Evolutionary conservation across 2,888 invertebrate genomes (phyloP), one percentile per base, ranked within the genome.

Genomic region (Hemistola chrysoprasaria): DNA sequence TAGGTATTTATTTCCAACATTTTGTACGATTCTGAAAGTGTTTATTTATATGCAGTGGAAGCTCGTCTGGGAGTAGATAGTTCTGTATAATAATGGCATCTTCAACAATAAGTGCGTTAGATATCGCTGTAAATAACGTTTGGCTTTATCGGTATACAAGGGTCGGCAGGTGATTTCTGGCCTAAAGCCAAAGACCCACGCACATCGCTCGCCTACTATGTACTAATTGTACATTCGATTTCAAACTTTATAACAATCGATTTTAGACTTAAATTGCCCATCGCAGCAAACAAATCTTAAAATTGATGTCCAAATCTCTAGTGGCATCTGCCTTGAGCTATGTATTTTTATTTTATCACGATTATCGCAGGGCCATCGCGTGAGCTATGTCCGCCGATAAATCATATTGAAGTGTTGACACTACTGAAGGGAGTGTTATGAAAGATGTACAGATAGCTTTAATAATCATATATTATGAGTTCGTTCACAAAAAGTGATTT

Each of bases 81-180:
- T 52, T 51, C 47, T 53, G 55, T 56, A 55, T 65, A 63, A 64
- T 58, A 54, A 65, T 53, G 58, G 62, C 55, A 54, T 49, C 32
- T 57, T 57, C 61, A 65, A 71, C 70, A 78, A 73, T 75, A 75
- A 73, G 68, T 67, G 69, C 61, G 68, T 68, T 65, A 66, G 69
- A 71, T 76, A 71, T 63, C 65, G 66, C 71, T 73, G 74, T 81
- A 75, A 81, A 80, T 82, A 79, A 79, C 83, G 75, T 82, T 77
- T 68, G 72, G 73, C 74, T 78, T 81, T 81, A 82, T 79, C 78
- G 69, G 74, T 72, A 67, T 72, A 81, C 77, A 78, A 79, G 83
- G 81, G 80, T 77, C 81, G 72, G 75, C 86, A 87, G 86, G 86
- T 86, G 79, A 84, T 68, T 67, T 62, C 71, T 85, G 87, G 86